phyloP scores from a whole-genome alignment of 1,140 invertebrate species.

The Drosophila parabipectinata region DNA sequence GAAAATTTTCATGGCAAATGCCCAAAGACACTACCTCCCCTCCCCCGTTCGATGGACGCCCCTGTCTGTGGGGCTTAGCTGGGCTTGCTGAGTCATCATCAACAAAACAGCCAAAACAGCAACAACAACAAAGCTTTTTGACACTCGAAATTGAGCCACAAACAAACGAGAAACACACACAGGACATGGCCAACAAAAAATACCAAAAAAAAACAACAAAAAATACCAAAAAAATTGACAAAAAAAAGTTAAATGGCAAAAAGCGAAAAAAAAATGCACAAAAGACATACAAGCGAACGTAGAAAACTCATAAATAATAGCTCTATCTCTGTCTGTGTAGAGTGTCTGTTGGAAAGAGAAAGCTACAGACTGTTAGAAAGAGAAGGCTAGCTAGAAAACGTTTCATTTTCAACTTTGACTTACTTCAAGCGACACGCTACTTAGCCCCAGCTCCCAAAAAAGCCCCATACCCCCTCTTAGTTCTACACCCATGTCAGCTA shows the following conservation, averaged over 20 bases:
- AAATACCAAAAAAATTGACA: background rate
- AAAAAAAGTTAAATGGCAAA: conserved; percentile 62
- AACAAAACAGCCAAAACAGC: conserved; percentile 14
- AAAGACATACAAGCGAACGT: conserved; percentile 65
- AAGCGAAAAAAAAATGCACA: conserved; percentile 59
- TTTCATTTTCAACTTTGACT: conserved; percentile 50
- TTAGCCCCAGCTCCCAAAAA: conserved; percentile 11
- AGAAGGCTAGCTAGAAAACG: conserved; percentile 24
- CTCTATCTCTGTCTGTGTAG: conserved; percentile 27
- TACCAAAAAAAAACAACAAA: background rate
- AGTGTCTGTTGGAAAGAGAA: background rate
- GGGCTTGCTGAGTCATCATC: conserved; percentile 73
- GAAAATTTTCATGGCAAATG: conserved; percentile 35
- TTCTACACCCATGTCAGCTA: background rate
- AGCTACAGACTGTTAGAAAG: background rate
- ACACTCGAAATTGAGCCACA: conserved; percentile 78
- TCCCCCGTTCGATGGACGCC: background rate
- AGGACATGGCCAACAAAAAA: background rate
- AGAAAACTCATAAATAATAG: conserved; percentile 78
- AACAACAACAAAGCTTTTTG: conserved; percentile 56
- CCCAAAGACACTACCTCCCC: background rate
- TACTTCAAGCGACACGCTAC: conserved; percentile 48
- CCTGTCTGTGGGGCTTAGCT: conserved; percentile 1
- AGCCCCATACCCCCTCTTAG: background rate
- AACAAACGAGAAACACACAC: conserved; percentile 21